Evolutionary conservation across 1,140 invertebrate species (phyloP).

Genomic region (Lepidurus packardi): DNA sequence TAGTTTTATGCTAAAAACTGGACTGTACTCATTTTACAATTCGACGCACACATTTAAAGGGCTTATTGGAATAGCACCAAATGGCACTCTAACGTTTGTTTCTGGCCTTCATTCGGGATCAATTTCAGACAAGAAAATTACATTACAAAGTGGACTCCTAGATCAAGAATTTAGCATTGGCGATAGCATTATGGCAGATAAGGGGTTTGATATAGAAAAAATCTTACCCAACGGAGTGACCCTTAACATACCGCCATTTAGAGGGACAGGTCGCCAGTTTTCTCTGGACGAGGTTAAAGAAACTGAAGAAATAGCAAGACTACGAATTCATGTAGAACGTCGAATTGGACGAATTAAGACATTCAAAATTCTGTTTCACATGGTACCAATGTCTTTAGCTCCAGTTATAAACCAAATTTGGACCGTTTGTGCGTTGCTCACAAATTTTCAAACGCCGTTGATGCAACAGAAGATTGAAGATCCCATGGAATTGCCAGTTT

Average conservation of each 20-base stretch:
- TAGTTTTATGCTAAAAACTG: neutral
- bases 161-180: slow-evolving; percentile 19
- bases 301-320: neutral
- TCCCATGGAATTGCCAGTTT: neutral
- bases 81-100: slow-evolving; percentile 24
- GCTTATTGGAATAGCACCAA: slow-evolving; percentile 25
- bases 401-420: slow-evolving; percentile 23
- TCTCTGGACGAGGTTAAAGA: neutral
- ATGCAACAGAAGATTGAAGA: neutral
- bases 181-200: slow-evolving; percentile 24
- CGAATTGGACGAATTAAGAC: neutral
- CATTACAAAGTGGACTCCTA: neutral
- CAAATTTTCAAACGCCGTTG: slow-evolving; percentile 20
- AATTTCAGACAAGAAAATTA: slow-evolving; percentile 5
- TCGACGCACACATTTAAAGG: slow-evolving; percentile 24
- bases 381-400: neutral
- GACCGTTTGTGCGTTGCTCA: neutral
- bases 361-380: slow-evolving; percentile 9
- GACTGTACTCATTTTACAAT: slow-evolving; percentile 28
- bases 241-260: neutral
- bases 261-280: slow-evolving; percentile 6
- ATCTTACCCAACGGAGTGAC: slow-evolving; percentile 12
- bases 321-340: slow-evolving; percentile 25
- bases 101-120: neutral
- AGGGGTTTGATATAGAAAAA: slow-evolving; percentile 18